These are phyloP conservation scores for Clarias fuscus DNA, from an alignment of 2,797 vertebrate genomes.

Conservation along the genomic window DNA sequence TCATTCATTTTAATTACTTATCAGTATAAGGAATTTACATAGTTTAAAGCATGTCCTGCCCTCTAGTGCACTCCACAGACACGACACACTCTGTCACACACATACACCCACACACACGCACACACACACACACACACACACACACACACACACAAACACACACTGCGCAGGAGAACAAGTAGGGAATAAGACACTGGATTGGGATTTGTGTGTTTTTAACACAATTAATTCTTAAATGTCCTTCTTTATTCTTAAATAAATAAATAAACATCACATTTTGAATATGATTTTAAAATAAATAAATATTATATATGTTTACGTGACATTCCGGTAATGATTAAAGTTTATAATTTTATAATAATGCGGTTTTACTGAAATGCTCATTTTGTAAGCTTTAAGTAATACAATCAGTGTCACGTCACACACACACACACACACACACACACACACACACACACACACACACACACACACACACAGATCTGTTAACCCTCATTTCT, in stretches of 20 bases:
- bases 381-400: background rate
- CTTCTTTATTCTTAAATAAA: too few relatives aligned
- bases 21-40: background rate
- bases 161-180: background rate
- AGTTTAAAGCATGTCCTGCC: background rate
- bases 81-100: background rate
- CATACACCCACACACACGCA: too few relatives aligned
- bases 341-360: background rate
- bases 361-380: background rate
- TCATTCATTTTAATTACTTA: background rate
- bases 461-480: background rate
- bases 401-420: background rate
- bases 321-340: background rate
- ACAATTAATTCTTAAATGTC: background rate
- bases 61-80: background rate
- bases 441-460: slow-evolving; percentile 18
- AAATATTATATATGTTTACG: background rate
- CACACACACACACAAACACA: too few relatives aligned
- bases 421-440: background rate
- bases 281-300: background rate
- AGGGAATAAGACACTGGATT: background rate
- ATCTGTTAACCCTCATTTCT: background rate
- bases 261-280: background rate
- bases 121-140: too few relatives aligned
- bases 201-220: background rate